Evolutionary conservation across 2,113 vertebrate species (phyloP).

Genomic region (Picathartes gymnocephalus): DNA sequence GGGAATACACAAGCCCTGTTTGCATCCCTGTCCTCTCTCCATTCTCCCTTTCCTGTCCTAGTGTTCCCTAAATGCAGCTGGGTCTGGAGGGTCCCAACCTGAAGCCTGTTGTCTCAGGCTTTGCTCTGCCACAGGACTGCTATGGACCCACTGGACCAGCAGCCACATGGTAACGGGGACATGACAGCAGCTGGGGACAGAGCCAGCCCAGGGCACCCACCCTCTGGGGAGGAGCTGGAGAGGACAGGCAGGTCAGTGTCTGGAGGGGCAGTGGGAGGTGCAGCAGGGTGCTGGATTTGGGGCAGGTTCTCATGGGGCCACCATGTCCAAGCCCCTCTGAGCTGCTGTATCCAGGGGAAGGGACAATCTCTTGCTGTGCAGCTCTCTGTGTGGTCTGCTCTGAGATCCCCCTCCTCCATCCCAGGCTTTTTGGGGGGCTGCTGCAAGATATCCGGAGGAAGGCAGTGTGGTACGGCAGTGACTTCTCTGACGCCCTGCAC

Average conservation of each 20-base stretch:
- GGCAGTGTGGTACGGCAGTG: slow-evolving; percentile 70
- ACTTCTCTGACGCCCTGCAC: slow-evolving; percentile 74
- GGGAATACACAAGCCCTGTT: neutral
- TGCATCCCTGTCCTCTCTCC: neutral
- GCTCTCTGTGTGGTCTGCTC: neutral
- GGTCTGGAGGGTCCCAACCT: neutral
- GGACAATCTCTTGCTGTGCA: neutral
- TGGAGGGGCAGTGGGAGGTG: neutral
- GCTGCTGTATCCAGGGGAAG: neutral
- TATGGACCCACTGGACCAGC: neutral
- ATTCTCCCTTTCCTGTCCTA: neutral
- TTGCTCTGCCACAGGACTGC: slow-evolving; percentile 29
- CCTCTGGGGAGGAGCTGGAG: slow-evolving; percentile 59
- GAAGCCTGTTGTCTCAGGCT: neutral
- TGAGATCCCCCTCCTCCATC: neutral
- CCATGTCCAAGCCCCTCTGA: neutral
- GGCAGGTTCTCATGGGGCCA: neutral
- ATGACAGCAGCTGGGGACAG: neutral
- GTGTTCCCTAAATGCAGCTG: neutral
- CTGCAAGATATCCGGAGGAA: slow-evolving; percentile 74
- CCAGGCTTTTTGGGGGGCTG: slow-evolving; percentile 77
- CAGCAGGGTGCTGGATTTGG: neutral
- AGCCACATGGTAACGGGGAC: neutral
- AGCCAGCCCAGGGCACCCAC: neutral
- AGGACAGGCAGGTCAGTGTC: slow-evolving; percentile 71